phyloP scores from a whole-genome alignment of 37 sponge, comb jelly and placozoan species.

The Beroe forskalii region DNA sequence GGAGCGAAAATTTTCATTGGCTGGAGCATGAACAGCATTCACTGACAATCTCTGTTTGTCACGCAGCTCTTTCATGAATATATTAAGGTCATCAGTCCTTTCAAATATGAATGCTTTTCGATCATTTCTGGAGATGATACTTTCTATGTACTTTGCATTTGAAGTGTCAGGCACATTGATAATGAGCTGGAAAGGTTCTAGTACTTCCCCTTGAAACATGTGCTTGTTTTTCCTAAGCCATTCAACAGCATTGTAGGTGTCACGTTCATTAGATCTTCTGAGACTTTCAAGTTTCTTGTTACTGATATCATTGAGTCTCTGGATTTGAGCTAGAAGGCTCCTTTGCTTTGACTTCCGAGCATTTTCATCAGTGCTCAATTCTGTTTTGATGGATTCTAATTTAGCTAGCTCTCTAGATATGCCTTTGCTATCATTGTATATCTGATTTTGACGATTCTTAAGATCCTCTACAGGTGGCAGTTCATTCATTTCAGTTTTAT shows the following conservation, averaged over 20 bases:
- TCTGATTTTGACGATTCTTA: not conserved
- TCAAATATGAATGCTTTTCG: slow-evolving; percentile 85
- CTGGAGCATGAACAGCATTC: slow-evolving; percentile 8
- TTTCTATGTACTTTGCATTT: slow-evolving; percentile 79
- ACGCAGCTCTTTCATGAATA: slow-evolving; percentile 76
- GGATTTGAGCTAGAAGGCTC: slow-evolving; percentile 69
- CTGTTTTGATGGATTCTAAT: not conserved
- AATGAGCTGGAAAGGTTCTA: slow-evolving; percentile 80
- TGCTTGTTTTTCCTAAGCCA: slow-evolving; percentile 87
- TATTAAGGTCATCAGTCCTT: slow-evolving; percentile 77
- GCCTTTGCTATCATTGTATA: not conserved
- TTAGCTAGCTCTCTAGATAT: not conserved
- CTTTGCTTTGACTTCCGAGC: slow-evolving; percentile 13
- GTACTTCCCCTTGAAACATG: slow-evolving; percentile 75
- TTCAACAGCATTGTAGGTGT: slow-evolving; percentile 76
- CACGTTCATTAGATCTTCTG: slow-evolving; percentile 62
- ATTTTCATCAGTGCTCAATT: slow-evolving; percentile 8
- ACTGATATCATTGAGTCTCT: slow-evolving; percentile 72
- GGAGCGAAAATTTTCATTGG: not conserved
- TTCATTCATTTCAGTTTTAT: slow-evolving; percentile 26
- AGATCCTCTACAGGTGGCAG: slow-evolving; percentile 62
- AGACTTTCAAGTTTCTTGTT: slow-evolving; percentile 76
- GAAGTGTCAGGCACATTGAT: slow-evolving; percentile 65
- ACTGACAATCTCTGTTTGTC: slow-evolving; percentile 27
- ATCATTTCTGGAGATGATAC: slow-evolving; percentile 72